Conservation (phyloP, 1,140 invertebrate species). For the Schlechtendalia chinensis region DNA sequence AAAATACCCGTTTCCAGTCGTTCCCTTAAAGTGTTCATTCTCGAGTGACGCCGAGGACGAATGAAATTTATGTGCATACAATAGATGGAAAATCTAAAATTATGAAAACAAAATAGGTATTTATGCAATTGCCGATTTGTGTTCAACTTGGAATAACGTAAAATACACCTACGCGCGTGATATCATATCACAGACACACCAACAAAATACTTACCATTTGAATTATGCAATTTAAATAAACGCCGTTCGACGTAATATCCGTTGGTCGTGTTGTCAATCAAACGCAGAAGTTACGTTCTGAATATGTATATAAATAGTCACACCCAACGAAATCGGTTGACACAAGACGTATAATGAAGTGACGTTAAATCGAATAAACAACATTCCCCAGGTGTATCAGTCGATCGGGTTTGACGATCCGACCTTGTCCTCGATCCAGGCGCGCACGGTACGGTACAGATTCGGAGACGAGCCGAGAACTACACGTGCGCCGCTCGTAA, state of each 20-base stretch:
- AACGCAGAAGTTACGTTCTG: not conserved
- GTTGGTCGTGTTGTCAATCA: not conserved
- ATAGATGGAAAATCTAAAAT: too few relatives aligned
- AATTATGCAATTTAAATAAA: not conserved
- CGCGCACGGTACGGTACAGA: not conserved
- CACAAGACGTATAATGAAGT: not conserved
- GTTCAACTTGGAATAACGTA: too few relatives aligned
- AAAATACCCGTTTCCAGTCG: too few relatives aligned
- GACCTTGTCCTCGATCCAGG: slow-evolving; percentile 39
- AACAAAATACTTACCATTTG: too few relatives aligned
- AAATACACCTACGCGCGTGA: too few relatives aligned
- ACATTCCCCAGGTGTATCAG: not conserved
- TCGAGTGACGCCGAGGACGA: too few relatives aligned
- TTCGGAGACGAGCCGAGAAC: not conserved
- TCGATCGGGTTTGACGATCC: slow-evolving; percentile 23
- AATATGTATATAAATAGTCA: not conserved
- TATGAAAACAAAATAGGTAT: too few relatives aligned
- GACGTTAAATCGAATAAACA: not conserved
- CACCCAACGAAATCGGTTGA: not conserved
- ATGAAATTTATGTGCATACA: not conserved
- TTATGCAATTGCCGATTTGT: too few relatives aligned
- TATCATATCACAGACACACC: too few relatives aligned
- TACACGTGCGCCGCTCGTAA: not conserved
- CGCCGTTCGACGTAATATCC: not conserved
- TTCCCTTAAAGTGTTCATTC: too few relatives aligned